These are phyloP conservation scores for Redunca redunca DNA, from an alignment of 2,113 vertebrate species.

Conservation along the genomic window DNA sequence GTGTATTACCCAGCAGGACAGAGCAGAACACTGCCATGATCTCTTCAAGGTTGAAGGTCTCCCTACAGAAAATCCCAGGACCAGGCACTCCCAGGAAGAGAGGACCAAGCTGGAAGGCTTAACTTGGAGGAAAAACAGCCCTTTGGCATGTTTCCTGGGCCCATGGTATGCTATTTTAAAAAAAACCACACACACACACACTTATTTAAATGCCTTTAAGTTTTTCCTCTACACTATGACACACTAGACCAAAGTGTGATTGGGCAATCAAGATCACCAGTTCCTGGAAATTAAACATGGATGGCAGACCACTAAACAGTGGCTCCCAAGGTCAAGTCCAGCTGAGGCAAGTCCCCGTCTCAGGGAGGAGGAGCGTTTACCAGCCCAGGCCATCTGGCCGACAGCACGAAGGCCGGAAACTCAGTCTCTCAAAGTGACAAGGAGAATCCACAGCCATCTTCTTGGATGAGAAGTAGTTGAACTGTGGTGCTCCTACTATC, in stretches of 20 bases:
- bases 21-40: neutral
- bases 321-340: neutral
- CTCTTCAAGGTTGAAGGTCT: neutral
- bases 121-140: neutral
- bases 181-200: neutral
- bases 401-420: neutral
- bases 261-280: neutral
- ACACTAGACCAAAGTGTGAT: neutral
- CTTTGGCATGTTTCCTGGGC: neutral
- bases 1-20: neutral
- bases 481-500: rapidly evolving
- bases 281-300: neutral
- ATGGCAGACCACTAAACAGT: neutral
- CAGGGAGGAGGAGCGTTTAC: rapidly evolving
- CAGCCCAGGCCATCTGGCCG: neutral
- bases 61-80: neutral
- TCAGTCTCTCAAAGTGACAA: neutral
- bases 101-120: neutral
- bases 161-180: neutral
- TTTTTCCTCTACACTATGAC: neutral
- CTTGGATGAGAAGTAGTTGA: neutral
- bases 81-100: neutral
- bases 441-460: neutral
- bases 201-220: neutral
- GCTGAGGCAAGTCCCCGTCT: neutral